Base-by-base conservation (phyloP, 2,797 vertebrate genomes). In the Argentina silus region DNA sequence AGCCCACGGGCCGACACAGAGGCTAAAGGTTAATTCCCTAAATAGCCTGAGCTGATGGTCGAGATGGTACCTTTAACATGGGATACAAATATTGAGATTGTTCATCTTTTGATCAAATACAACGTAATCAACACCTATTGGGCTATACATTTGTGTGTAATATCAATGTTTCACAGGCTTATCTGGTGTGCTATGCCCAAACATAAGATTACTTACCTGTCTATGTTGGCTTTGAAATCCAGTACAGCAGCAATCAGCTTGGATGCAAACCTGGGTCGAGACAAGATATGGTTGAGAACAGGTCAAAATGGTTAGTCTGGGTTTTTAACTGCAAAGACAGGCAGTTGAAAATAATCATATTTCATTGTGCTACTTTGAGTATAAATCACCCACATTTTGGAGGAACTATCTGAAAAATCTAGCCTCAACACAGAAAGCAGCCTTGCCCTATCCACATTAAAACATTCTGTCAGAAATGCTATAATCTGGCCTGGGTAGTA, bases 191-290 rank as follows among this genome's bases (percentile, higher is more conserved):
- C n/a, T n/a, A 11, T 23, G 21, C 15, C 23, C 7, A 9, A 76
- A 3, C 74, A 51, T 12, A 36, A 27, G 27, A 42, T 14, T n/a
- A 79, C 93, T 91, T 71, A 95, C 95, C 70, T 90, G 76, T 92
- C 91, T 66, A 95, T 84, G 87, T 90, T 92, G 81, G 91, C 89
- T 81, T 93, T 96, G 83, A 96, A 96, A 78, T 95, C 95, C 78
- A 96, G 83, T 43, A 96, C 92, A 0, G 93, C 95, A n/a, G 93
- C 93, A 0, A 96, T 96, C 69, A 96, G 83, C 78, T 93, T 96
- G 4, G 95, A 93, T 8, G 94, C 94, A 91, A 96, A 96, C 84
- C 95, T 96, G 70, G 0, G 47, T 0, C 45, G 19, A 85, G 67
- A 86, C 42, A 81, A 45, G 9, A 63, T 2, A 43, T 12, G 51